A percentile compares a stretch with the other conserved stretches of the same genome.
Evolutionary conservation across 2,888 invertebrate genomes (phyloP).

Genomic region (Trichopria drosophilae): DNA sequence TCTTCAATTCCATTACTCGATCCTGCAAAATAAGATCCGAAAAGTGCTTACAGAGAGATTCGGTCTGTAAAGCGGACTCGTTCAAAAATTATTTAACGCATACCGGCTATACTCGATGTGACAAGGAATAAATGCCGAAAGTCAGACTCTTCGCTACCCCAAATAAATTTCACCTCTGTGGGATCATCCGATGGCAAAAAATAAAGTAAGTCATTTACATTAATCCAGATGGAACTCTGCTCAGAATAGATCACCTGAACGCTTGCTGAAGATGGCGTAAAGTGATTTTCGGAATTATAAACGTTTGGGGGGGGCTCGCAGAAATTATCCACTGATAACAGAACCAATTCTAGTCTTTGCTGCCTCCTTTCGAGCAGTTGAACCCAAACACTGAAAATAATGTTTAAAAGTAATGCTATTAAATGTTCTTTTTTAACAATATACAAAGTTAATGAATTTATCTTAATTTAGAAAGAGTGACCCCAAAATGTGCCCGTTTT

Average conservation of each 20-base stretch:
- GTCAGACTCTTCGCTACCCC: conserved; percentile 92
- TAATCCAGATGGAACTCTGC: conserved; percentile 82
- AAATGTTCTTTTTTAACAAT: too few relatives aligned
- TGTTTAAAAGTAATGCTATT: too few relatives aligned
- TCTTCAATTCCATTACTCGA: conserved; percentile 64
- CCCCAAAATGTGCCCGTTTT: too few relatives aligned
- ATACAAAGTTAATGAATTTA: conserved; percentile 2
- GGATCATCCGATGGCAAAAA: conserved; percentile 71
- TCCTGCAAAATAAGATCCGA: conserved; percentile 56
- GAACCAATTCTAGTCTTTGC: conserved; percentile 78
- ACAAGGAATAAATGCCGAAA: conserved; percentile 85
- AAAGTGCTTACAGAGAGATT: conserved; percentile 3
- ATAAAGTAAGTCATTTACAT: conserved; percentile 87
- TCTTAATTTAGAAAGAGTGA: too few relatives aligned
- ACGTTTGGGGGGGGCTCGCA: conserved; percentile 63
- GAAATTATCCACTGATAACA: conserved; percentile 82
- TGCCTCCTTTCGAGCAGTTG: conserved; percentile 88
- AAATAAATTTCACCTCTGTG: conserved; percentile 70
- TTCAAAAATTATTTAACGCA: conserved; percentile 13
- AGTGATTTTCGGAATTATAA: conserved; percentile 59
- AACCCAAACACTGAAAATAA: conserved; percentile 82
- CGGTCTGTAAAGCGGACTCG: neutral
- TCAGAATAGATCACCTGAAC: conserved; percentile 68
- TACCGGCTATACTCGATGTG: conserved; percentile 63
- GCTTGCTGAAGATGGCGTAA: conserved; percentile 56